Evolutionary conservation across 2,888 invertebrate genomes (phyloP).

Genomic region (Hesperia comma): DNA sequence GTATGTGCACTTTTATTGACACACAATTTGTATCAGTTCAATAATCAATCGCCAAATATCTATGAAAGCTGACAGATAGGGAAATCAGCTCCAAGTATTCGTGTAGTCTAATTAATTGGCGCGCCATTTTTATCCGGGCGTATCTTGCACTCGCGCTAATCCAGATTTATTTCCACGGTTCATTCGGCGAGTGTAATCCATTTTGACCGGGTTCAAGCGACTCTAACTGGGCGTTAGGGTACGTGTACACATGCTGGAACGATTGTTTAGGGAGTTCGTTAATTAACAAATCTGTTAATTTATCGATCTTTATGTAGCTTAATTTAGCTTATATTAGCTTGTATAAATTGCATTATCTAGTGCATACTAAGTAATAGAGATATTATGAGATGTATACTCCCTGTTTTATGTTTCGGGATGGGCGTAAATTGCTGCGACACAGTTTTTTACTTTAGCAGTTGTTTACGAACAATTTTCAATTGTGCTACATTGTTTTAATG

Average conservation of each 20-base stretch:
- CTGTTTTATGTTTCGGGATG: too few relatives aligned
- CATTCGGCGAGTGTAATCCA: slow-evolving; percentile 39
- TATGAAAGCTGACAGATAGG: neutral
- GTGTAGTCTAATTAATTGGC: slow-evolving; percentile 19
- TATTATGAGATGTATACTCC: too few relatives aligned
- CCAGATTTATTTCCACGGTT: slow-evolving; percentile 46
- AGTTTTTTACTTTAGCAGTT: too few relatives aligned
- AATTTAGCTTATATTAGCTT: too few relatives aligned
- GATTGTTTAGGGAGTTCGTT: too few relatives aligned
- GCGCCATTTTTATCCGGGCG: slow-evolving; percentile 16
- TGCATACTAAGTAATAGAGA: too few relatives aligned
- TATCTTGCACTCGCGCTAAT: slow-evolving; percentile 48
- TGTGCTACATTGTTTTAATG: too few relatives aligned
- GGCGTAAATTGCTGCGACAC: too few relatives aligned
- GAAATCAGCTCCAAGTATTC: neutral
- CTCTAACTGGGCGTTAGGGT: slow-evolving; percentile 18
- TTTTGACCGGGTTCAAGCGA: slow-evolving; percentile 40
- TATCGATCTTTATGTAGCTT: too few relatives aligned
- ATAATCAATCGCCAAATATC: neutral
- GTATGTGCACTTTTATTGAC: neutral
- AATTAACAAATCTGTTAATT: too few relatives aligned
- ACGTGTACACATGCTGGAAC: neutral
- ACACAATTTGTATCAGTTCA: neutral
- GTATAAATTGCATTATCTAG: too few relatives aligned
- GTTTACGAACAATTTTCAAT: too few relatives aligned